Percentiles rank a stretch among this genome's conserved stretches.
phyloP scores from a whole-genome alignment of 1,140 invertebrate genomes.

The Drosophila dunni region DNA sequence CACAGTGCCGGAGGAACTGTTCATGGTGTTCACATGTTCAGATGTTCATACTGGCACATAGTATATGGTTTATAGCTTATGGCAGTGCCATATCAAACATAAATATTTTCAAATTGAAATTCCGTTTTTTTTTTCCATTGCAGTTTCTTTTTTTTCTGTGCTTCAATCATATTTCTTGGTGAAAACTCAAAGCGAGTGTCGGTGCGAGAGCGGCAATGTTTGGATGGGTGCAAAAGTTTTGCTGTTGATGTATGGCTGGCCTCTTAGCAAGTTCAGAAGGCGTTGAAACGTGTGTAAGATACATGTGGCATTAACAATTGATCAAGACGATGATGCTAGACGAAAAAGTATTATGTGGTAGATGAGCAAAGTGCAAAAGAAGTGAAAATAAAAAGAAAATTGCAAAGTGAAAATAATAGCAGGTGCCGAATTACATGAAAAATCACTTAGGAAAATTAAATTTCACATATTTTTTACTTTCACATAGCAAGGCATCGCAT shows the following conservation, averaged over 20 bases:
- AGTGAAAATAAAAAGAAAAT: conserved; percentile 49
- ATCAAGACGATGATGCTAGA: conserved; percentile 61
- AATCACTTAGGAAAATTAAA: conserved; percentile 83
- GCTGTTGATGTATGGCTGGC: conserved; percentile 69
- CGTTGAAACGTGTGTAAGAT: conserved; percentile 65
- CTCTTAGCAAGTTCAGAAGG: conserved; percentile 70
- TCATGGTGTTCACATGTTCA: not conserved
- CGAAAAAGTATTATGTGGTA: conserved; percentile 68
- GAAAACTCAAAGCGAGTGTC: conserved; percentile 57
- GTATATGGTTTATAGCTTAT: conserved; percentile 22
- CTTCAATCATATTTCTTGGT: conserved; percentile 51
- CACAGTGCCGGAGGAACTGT: not conserved
- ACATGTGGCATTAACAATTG: conserved; percentile 81
- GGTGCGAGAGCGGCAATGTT: conserved; percentile 43
- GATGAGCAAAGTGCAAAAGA: conserved; percentile 31
- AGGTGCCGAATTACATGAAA: conserved; percentile 83
- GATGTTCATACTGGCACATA: not conserved
- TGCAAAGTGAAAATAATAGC: conserved; percentile 79
- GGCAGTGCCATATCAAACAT: conserved; percentile 39
- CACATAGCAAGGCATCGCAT: no score
- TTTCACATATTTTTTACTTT: conserved; percentile 82
- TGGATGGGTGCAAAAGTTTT: conserved; percentile 58
- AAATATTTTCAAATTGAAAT: conserved; percentile 41
- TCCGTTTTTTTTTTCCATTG: conserved; percentile 3
- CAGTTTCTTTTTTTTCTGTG: not conserved